A percentile compares a stretch with the other conserved stretches of the same genome.
These are phyloP conservation scores for Nymphalis urticae DNA, from an alignment of 2,888 invertebrate genomes.

Conservation along the genomic window DNA sequence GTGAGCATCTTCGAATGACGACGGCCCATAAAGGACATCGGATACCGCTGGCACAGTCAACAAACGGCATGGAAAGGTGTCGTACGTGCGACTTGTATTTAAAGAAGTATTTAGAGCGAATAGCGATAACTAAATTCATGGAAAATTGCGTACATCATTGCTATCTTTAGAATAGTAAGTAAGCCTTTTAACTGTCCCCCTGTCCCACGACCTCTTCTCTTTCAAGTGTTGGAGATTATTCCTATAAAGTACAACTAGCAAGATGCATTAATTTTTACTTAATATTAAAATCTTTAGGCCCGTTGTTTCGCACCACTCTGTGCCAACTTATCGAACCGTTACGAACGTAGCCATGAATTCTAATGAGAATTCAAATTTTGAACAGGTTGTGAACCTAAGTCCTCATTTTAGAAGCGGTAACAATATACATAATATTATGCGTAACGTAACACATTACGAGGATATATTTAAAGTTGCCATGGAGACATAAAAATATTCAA, in stretches of 20 bases:
- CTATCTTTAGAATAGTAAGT: neutral
- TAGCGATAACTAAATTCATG: constrained; percentile 28
- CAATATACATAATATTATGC: neutral
- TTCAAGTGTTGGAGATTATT: no score
- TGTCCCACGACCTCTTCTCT: no score
- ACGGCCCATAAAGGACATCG: constrained; percentile 46
- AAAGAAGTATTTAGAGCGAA: constrained; percentile 45
- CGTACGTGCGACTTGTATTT: constrained; percentile 33
- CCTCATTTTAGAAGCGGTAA: constrained; percentile 13
- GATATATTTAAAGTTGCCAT: neutral
- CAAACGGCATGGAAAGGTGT: constrained; percentile 40
- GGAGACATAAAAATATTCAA: neutral
- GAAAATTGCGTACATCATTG: neutral
- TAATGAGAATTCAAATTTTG: constrained; percentile 43
- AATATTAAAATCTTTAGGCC: neutral
- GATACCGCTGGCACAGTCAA: constrained; percentile 45
- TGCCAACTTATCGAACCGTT: constrained; percentile 44
- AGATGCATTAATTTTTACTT: neutral
- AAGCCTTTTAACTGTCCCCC: neutral
- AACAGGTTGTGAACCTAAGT: constrained; percentile 28
- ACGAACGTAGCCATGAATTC: constrained; percentile 42
- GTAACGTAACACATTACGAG: neutral
- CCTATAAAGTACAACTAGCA: neutral
- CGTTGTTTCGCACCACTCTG: constrained; percentile 20
- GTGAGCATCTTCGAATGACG: constrained; percentile 39